Conservation (phyloP, 2,113 vertebrate genomes). For the Lathamus discolor region DNA sequence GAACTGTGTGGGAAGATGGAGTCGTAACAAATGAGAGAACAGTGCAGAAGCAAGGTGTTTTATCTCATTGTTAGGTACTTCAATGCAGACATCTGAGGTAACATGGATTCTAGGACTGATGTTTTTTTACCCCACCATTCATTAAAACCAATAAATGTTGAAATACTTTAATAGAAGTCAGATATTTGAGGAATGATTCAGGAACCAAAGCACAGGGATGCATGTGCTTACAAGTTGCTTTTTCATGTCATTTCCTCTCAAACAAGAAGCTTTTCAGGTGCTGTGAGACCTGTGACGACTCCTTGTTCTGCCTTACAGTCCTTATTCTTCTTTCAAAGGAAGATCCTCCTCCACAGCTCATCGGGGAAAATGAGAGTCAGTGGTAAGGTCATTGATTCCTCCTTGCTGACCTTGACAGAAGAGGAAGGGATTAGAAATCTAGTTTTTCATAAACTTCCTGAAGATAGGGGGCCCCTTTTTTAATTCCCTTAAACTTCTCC, state of each 20-base stretch:
- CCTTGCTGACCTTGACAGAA: neutral
- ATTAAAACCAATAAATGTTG: neutral
- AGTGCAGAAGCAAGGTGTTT: neutral
- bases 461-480: neutral
- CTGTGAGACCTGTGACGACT: neutral
- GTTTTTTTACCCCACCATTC: neutral
- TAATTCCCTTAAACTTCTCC: neutral
- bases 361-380: neutral
- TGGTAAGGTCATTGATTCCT: neutral
- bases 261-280: neutral
- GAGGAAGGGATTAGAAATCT: neutral
- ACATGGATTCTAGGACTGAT: neutral
- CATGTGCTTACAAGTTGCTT: neutral
- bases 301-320: neutral
- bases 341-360: neutral
- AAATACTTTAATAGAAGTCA: neutral
- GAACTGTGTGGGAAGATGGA: neutral
- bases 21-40: neutral
- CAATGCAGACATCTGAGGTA: neutral
- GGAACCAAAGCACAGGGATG: neutral
- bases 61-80: neutral
- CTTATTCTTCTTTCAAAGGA: neutral
- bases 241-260: neutral
- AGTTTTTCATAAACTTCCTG: neutral
- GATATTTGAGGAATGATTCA: neutral